Base-by-base conservation (phyloP, 2,113 vertebrate species). In the Neogobius melanostomus region DNA sequence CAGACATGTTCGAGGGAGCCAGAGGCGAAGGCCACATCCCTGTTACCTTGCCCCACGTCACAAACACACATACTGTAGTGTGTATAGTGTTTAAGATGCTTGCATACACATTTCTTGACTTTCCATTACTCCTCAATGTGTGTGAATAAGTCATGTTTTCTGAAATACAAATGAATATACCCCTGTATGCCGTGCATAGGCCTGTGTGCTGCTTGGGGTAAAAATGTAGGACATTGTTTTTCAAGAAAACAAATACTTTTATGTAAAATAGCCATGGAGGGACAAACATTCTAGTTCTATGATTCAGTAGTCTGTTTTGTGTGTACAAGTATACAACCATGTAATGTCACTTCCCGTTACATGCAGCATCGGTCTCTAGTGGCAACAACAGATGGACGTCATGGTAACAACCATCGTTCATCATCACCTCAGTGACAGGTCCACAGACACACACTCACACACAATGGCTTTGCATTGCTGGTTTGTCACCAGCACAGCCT, bases 301-400 rank as follows among this genome's bases (percentile, higher is more conserved):
- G 56, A 59, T 42, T 73, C 48, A 67, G 17, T 36, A 49, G 43
- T 15, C 2, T 48, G 12, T 42, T 59, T 64, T 68, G 14, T 61
- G 74, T 56, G 63, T 63, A 65, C 68, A 69, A 70, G 77, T 79
- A 75, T 67, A 67, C 71, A 77, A 79, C 72, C 71, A 63, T 87
- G 82, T 85, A 75, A 80, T 86, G 84, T 83, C 85, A 85, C 64
- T 85, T 80, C 82, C 74, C 54, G 54, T 84, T 90, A 87, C 68
- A 81, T 45, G 45, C 66, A 73, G 82, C 82, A 88, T 87, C 78
- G 72, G 74, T 89, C 84, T 85, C 84, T 75, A 57, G 81, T 12
- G 57, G 80, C 82, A 74, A 66, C 80, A 87, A 83, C 90, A 92
- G 89, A 88, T 91, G 90, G 88, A 91, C 71, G 50, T 81, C 80